Evolutionary conservation across 2,113 vertebrate species (phyloP).

Genomic region (Phyllostomus discolor): DNA sequence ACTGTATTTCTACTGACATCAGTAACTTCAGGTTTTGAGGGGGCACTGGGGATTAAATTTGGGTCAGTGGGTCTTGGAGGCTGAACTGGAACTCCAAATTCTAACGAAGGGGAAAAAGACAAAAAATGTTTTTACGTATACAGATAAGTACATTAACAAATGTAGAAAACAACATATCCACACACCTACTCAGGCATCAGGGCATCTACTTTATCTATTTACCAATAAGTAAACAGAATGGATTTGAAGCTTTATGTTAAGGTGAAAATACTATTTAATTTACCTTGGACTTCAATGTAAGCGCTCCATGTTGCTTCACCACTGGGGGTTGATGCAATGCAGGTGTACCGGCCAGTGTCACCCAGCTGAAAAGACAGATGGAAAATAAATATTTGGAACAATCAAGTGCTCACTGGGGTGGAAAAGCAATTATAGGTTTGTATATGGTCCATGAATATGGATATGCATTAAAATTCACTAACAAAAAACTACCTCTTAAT

Average conservation of each 20-base stretch:
- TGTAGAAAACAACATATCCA: not conserved
- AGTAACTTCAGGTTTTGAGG: constrained; percentile 93
- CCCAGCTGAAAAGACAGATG: constrained; percentile 85
- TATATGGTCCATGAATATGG: constrained; percentile 48
- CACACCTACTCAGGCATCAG: not conserved
- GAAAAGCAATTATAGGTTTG: constrained; percentile 74
- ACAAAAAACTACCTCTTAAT: constrained; percentile 33
- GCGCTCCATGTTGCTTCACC: constrained; percentile 97
- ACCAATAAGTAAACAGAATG: constrained; percentile 31
- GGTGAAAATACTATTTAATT: not conserved
- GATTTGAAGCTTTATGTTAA: constrained; percentile 40
- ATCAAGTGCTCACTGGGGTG: constrained; percentile 67
- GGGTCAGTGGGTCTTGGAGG: constrained; percentile 96
- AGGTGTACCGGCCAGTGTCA: constrained; percentile 95
- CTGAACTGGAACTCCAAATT: constrained; percentile 94
- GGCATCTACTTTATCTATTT: constrained; percentile 23
- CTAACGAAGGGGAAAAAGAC: constrained; percentile 74
- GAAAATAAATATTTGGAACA: constrained; percentile 73
- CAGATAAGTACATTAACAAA: not conserved
- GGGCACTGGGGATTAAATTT: constrained; percentile 97
- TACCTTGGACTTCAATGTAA: constrained; percentile 97
- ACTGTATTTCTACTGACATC: constrained; percentile 94
- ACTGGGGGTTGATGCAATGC: constrained; percentile 94
- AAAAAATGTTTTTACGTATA: not conserved
- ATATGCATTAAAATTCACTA: not conserved